Conservation (phyloP, 2,113 vertebrate genomes). For the Parotia lawesii region DNA sequence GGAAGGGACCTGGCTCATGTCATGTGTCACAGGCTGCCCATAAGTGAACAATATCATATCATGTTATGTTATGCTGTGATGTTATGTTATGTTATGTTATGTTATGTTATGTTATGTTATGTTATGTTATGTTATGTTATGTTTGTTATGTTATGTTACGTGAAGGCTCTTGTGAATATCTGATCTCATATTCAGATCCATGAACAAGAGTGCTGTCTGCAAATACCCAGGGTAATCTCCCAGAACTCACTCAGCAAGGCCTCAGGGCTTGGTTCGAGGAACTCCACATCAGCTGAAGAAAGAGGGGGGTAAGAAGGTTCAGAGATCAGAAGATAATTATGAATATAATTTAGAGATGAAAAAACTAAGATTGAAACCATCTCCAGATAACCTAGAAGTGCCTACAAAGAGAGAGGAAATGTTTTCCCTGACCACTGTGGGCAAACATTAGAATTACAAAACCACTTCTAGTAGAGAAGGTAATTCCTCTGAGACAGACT, state of each 20-base stretch:
- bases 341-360: background rate
- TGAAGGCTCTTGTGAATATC: background rate
- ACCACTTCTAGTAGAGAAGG: background rate
- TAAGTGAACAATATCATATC: background rate
- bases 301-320: background rate
- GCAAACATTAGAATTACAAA: background rate
- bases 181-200: background rate
- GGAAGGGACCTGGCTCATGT: background rate
- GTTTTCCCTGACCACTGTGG: background rate
- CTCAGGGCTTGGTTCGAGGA: background rate
- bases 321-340: background rate
- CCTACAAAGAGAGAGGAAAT: background rate
- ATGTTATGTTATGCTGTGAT: background rate
- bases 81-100: background rate
- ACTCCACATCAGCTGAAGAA: background rate
- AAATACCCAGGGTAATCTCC: background rate
- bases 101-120: no score
- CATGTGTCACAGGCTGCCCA: background rate
- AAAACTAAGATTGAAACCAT: background rate
- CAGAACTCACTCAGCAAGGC: background rate
- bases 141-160: background rate
- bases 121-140: background rate
- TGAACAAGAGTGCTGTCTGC: background rate
- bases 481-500: background rate
- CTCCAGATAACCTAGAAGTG: background rate